Conservation (phyloP, 2,888 invertebrate species). For the Cephus sareptanus region DNA sequence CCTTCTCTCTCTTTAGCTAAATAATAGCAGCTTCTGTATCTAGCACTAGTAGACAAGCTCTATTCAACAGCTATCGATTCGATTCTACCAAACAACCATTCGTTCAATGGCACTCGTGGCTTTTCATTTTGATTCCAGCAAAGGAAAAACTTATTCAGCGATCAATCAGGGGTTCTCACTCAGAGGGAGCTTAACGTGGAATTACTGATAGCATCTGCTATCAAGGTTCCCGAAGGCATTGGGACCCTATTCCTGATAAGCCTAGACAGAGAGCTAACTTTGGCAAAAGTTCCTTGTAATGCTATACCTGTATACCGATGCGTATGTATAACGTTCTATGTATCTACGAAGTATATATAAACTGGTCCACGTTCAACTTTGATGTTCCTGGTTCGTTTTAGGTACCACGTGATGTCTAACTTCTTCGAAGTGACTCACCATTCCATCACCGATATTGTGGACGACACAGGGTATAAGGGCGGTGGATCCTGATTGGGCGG, state of each 20-base stretch:
- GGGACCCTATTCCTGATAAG: neutral
- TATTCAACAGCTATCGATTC: neutral
- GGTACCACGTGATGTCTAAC: neutral
- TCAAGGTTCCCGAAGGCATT: neutral
- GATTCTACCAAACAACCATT: neutral
- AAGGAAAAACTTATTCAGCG: neutral
- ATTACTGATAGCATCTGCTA: neutral
- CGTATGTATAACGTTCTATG: neutral
- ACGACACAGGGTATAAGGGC: conserved; percentile 87
- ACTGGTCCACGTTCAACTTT: neutral
- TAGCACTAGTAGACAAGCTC: neutral
- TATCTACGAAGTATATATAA: neutral
- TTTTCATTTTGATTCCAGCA: neutral
- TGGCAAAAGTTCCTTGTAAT: neutral
- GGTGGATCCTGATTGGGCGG: conserved; percentile 86
- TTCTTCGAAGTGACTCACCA: conserved; percentile 73
- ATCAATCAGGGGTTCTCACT: neutral
- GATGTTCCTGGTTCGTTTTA: neutral
- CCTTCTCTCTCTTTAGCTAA: conserved; percentile 6
- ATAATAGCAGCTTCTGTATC: conserved; percentile 1
- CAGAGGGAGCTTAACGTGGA: neutral
- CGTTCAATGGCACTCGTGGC: neutral
- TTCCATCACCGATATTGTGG: conserved; percentile 87
- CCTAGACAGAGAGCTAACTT: neutral
- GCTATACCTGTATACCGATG: neutral